Evolutionary conservation across 2,888 invertebrate species (phyloP), one percentile per base, ranked within the genome.

Genomic region (Fabriciana adippe): DNA sequence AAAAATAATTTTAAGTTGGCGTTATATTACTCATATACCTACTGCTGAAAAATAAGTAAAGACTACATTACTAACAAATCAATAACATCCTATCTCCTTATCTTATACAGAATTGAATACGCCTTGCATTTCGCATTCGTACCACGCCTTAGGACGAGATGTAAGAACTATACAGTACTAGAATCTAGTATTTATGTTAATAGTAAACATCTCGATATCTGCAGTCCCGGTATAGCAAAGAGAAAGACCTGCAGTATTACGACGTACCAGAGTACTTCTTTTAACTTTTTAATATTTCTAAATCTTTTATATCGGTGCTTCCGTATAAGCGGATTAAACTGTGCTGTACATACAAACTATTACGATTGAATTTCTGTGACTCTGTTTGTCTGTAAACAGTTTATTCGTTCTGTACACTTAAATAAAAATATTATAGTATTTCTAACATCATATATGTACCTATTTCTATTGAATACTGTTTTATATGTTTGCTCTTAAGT

Each of bases 121-220:
- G 71, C 66, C 66, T 65, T 60, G 55, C 68, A 70, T 72, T 75
- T 75, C 70, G 70, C 62, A 75, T 76, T 75, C 75, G 72, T 73
- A 67, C 47, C 64, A 69, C 71, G 75, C 45, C 35, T 59, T 75
- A 72, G 69, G 75, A 77, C 75, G 76, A 75, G 76, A 73, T 77
- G 75, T 75, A 76, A 74, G 75, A 74, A 76, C 73, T 78, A 74
- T 75, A 73, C 74, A 71, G 69, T 73, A 75, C 75, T 76, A 76
- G 75, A 70, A 74, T 68, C 74, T 76, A 69, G 75, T 80, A 81
- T 81, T 81, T 81, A 81, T 82, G 80, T 77, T 78, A 81, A 81
- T 81, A 78, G 75, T 78, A 76, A 78, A 76, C 78, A 77, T 76
- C 76, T 75, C 72, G 50, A 74, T 75, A 76, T 76, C 75, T 73